Base-by-base conservation (phyloP, 2,113 vertebrate genomes). In the Megalops atlanticus region DNA sequence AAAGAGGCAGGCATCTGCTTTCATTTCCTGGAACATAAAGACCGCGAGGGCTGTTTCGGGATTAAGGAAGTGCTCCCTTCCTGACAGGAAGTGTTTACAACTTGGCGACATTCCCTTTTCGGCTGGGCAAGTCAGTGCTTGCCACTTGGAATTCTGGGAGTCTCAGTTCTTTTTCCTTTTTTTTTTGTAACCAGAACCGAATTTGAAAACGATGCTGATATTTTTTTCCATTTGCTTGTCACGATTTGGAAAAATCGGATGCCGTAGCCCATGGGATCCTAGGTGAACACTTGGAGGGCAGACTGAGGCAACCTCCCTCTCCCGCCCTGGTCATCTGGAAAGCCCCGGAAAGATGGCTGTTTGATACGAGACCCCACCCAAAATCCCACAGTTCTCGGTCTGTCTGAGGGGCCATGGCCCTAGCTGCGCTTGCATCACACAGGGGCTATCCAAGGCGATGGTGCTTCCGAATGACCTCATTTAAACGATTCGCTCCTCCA, bases 21-120 rank as follows among this genome's bases (percentile, higher is more conserved):
- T 86, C 87, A 85, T 86, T 89, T 91, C 80, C 79, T 84, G 87
- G 86, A 90, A 88, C 91, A 89, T 85, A 85, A 91, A 83, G 79
- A 87, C 86, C 83, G 82, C 85, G 83, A 86, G 85, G 87, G 85
- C 90, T 81, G 87, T 89, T 92, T 84, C 91, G 90, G 92, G 91
- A 91, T 94, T 93, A 89, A 93, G 94, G 94, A 95, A 94, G 93
- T 89, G 85, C 89, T 92, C 87, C 86, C 87, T 94, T 95, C 92
- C 93, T 93, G 92, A 88, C 85, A 92, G 92, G 93, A 94, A 94
- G 93, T 93, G 92, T 94, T 95, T 94, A 93, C 91, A 89, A 85
- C 91, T 90, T 89, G 86, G 89, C 92, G 92, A 94, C 92, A 93
- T 64, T 64, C 58, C 58, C 58, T 64, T 91, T 94, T 93, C 91